A percentile compares a stretch with the other conserved stretches of the same genome.
Conservation (phyloP, 1,140 invertebrate species). For the Hydropsyche tenuis region DNA sequence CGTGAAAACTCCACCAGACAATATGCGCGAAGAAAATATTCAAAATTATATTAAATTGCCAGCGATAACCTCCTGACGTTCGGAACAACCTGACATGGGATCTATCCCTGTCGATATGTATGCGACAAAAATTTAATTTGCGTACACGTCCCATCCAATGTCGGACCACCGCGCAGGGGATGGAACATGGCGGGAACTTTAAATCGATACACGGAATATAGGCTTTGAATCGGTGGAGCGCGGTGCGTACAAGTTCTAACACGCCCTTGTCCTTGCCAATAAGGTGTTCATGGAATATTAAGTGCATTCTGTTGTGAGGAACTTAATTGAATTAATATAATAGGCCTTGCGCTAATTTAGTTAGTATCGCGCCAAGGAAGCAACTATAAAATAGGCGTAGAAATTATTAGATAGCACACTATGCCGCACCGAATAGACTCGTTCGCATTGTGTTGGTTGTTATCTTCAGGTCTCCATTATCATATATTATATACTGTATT, state of each 20-base stretch:
- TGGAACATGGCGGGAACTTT: neutral
- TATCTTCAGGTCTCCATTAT: too few relatives aligned
- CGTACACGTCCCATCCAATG: too few relatives aligned
- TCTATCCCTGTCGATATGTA: too few relatives aligned
- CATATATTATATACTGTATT: too few relatives aligned
- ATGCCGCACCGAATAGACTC: neutral
- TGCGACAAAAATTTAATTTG: too few relatives aligned
- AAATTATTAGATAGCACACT: constrained; percentile 4
- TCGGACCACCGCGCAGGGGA: too few relatives aligned
- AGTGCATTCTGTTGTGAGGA: constrained; percentile 43
- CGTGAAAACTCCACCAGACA: neutral
- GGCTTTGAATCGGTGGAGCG: neutral
- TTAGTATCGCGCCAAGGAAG: constrained; percentile 27
- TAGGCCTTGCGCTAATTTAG: constrained; percentile 33
- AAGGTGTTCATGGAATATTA: constrained; percentile 43
- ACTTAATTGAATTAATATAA: constrained; percentile 45
- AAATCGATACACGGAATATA: constrained; percentile 6
- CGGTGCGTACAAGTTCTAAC: constrained; percentile 13
- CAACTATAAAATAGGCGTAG: constrained; percentile 11
- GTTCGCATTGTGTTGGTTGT: too few relatives aligned
- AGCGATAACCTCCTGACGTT: too few relatives aligned
- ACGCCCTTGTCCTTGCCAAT: constrained; percentile 32
- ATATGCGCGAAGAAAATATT: too few relatives aligned
- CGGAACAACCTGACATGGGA: too few relatives aligned
- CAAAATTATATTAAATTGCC: too few relatives aligned